Conservation (phyloP, 2,113 vertebrate species). For the Nesoenas mayeri region DNA sequence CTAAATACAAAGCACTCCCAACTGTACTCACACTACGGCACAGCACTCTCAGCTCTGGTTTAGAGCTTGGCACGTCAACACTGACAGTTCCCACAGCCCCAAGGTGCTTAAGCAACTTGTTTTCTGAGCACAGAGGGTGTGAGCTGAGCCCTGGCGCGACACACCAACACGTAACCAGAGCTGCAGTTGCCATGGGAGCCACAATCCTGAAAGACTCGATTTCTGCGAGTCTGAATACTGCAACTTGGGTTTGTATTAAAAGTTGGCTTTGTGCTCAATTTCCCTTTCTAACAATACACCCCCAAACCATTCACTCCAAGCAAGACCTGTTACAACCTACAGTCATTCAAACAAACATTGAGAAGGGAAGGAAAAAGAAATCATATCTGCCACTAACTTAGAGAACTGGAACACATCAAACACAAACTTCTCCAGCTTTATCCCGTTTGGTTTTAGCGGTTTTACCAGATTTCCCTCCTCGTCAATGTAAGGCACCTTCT, state of each 20-base stretch:
- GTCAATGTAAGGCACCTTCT: slow-evolving; percentile 91
- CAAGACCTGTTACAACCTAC: background rate
- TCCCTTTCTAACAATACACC: background rate
- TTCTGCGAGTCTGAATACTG: background rate
- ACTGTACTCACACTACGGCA: accelerated
- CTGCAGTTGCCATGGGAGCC: background rate
- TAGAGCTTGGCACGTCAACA: background rate
- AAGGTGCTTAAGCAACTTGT: background rate
- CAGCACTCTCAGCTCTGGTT: background rate
- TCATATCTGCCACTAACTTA: slow-evolving; percentile 75
- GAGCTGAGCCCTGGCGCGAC: background rate
- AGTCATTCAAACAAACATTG: background rate
- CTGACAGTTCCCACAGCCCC: background rate
- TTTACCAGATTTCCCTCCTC: slow-evolving; percentile 84
- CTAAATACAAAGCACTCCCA: background rate
- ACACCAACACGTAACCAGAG: background rate
- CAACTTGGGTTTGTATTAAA: background rate
- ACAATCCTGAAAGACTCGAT: background rate
- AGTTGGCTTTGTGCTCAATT: accelerated
- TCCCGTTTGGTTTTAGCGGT: slow-evolving; percentile 87
- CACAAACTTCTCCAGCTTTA: slow-evolving; percentile 99
- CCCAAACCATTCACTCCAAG: background rate
- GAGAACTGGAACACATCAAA: slow-evolving; percentile 96
- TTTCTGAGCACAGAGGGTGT: background rate
- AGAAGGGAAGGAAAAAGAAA: background rate